These are phyloP conservation scores for Polydrusus tereticollis DNA, from an alignment of 2,888 invertebrate genomes.

Conservation along the genomic window DNA sequence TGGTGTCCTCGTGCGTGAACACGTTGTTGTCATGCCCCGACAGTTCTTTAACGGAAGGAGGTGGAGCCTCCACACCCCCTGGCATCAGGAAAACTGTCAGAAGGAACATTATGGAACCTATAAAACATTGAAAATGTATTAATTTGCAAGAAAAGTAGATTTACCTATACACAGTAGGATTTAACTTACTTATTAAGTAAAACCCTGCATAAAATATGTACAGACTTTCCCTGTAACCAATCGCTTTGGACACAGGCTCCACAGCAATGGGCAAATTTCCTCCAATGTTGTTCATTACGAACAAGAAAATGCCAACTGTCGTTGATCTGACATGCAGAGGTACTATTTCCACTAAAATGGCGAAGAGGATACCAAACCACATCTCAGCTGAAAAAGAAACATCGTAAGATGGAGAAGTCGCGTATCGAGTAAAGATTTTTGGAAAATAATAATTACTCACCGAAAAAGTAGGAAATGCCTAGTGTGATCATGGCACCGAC, in stretches of 20 bases:
- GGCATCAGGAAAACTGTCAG: conserved; percentile 87
- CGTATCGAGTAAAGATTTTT: too few species aligned
- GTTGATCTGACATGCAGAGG: conserved; percentile 86
- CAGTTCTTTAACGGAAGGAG: conserved; percentile 54
- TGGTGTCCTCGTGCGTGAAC: conserved; percentile 62
- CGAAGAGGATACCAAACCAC: conserved; percentile 95
- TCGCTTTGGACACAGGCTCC: conserved; percentile 84
- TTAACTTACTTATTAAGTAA: conserved; percentile 83
- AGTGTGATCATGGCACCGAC: conserved; percentile 89
- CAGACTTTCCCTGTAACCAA: conserved; percentile 86
- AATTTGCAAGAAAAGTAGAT: too few species aligned
- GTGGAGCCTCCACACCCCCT: conserved; percentile 68
- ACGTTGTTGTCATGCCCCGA: conserved; percentile 63
- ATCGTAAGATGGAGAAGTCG: conserved; percentile 21
- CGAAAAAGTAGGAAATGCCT: conserved; percentile 90
- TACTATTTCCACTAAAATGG: conserved; percentile 90
- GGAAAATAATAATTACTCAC: conserved; percentile 67
- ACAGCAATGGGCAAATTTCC: conserved; percentile 91
- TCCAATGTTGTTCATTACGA: conserved; percentile 94
- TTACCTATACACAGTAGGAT: too few species aligned
- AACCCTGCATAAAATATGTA: conserved; percentile 92
- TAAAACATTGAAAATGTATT: conserved; percentile 46
- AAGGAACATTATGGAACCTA: conserved; percentile 86
- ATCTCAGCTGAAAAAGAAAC: conserved; percentile 79
- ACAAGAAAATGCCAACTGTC: conserved; percentile 87